These are phyloP conservation scores for Rhamphomyia laevipes DNA, from an alignment of 2,888 invertebrate species.

Conservation along the genomic window DNA sequence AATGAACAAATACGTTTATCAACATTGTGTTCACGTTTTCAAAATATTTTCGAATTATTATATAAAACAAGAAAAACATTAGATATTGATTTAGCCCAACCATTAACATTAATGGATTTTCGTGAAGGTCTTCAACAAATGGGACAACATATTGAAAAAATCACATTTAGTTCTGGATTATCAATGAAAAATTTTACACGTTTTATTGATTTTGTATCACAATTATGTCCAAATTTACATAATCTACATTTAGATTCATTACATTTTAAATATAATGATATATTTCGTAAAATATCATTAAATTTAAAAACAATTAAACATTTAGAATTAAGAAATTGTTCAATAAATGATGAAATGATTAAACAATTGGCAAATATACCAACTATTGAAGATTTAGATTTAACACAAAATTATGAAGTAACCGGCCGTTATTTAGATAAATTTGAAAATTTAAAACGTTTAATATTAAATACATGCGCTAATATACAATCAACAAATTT, in stretches of 20 bases:
- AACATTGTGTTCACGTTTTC: conserved; percentile 7
- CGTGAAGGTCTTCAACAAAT: conserved; percentile 4
- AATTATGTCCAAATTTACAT: conserved; percentile 10
- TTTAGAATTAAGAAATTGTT: conserved; percentile 7
- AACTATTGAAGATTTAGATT: conserved; percentile 9
- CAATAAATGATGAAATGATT: conserved; percentile 5
- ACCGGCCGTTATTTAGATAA: conserved; percentile 10
- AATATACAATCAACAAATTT: conserved; percentile 10
- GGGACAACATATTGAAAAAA: conserved; percentile 7
- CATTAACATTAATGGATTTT: conserved; percentile 11
- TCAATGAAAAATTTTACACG: conserved; percentile 2
- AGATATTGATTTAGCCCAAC: conserved; percentile 2
- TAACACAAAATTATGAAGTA: conserved; percentile 9
- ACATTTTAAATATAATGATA: neutral
- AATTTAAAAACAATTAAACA: conserved; percentile 6
- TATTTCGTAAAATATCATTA: conserved; percentile 1
- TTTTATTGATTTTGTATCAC: conserved; percentile 9
- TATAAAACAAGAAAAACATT: conserved; percentile 8
- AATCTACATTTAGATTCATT: conserved; percentile 6
- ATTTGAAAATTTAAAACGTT: conserved; percentile 6
- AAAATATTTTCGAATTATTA: conserved; percentile 6
- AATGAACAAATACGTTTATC: conserved; percentile 9
- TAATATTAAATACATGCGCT: conserved; percentile 12
- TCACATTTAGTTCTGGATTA: neutral
- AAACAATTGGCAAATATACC: neutral